Conservation (phyloP, 2,113 vertebrate species). For the Melanocharis versteri region DNA sequence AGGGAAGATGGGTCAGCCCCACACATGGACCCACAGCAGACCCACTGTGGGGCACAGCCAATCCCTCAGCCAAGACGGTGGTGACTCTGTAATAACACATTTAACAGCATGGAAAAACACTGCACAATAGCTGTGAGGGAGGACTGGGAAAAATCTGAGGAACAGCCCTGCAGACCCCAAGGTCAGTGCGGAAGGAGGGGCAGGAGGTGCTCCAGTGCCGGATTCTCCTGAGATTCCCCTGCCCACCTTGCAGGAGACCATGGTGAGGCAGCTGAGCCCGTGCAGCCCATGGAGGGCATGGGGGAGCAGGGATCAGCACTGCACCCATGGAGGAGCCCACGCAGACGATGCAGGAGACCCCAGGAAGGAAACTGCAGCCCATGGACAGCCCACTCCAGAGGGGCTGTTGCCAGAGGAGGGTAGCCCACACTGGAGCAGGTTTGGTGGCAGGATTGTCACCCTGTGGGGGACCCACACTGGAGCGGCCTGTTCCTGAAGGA, state of each 20-base stretch:
- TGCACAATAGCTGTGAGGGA: neutral
- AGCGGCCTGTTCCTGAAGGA: neutral
- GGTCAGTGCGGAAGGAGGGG: neutral
- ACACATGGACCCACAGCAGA: rapidly evolving
- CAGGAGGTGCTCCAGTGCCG: neutral
- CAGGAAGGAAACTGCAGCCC: neutral
- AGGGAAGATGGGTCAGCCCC: neutral
- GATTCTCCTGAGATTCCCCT: neutral
- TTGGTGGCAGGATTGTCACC: neutral
- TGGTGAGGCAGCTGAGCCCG: neutral
- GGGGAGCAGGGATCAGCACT: neutral
- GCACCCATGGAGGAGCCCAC: rapidly evolving
- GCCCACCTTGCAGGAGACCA: neutral
- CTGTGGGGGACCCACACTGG: rapidly evolving
- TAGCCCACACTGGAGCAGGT: neutral
- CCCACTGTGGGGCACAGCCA: neutral
- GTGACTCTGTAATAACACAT: neutral
- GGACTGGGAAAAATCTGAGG: neutral
- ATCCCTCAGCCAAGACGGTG: neutral
- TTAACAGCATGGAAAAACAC: rapidly evolving
- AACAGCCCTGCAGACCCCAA: neutral
- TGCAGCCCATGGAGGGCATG: neutral
- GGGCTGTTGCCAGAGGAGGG: neutral
- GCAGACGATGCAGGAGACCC: neutral
- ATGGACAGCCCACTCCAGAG: neutral